These are phyloP conservation scores for Leptogaster cylindrica DNA, from an alignment of 2,888 invertebrate genomes.

Conservation along the genomic window DNA sequence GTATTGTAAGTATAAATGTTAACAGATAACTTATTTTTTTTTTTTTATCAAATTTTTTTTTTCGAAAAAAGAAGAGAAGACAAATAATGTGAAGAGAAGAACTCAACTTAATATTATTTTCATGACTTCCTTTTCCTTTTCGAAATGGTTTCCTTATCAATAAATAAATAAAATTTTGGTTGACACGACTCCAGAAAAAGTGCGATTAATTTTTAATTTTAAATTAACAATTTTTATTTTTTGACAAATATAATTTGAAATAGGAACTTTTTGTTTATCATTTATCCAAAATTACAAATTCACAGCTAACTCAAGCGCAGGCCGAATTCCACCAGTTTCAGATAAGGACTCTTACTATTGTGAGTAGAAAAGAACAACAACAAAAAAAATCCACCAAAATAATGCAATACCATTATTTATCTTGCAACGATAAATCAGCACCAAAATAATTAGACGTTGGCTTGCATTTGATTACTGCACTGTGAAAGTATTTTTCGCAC, in stretches of 20 bases:
- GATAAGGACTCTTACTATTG: constrained; percentile 69
- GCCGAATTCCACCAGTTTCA: constrained; percentile 63
- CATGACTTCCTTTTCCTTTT: not conserved
- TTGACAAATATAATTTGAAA: not conserved
- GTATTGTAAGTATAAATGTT: constrained; percentile 58
- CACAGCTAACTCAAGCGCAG: constrained; percentile 64
- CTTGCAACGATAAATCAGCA: no score
- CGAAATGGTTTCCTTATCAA: not conserved
- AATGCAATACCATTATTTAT: no score
- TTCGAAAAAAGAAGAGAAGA: no score
- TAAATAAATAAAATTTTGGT: no score
- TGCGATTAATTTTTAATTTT: no score
- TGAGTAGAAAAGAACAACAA: constrained; percentile 59
- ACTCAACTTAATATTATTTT: not conserved
- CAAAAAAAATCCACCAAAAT: constrained; percentile 11
- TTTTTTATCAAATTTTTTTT: constrained; percentile 13
- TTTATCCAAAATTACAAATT: constrained; percentile 58
- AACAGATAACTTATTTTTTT: not conserved
- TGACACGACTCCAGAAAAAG: no score
- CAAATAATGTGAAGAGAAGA: no score
- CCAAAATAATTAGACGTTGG: constrained; percentile 15
- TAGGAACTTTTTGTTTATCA: not conserved
- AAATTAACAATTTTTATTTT: not conserved
- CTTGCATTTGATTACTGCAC: constrained; percentile 26
- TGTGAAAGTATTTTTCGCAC: constrained; percentile 17